phyloP scores from a whole-genome alignment of 2,888 invertebrate species.

The Dione vanillae region DNA sequence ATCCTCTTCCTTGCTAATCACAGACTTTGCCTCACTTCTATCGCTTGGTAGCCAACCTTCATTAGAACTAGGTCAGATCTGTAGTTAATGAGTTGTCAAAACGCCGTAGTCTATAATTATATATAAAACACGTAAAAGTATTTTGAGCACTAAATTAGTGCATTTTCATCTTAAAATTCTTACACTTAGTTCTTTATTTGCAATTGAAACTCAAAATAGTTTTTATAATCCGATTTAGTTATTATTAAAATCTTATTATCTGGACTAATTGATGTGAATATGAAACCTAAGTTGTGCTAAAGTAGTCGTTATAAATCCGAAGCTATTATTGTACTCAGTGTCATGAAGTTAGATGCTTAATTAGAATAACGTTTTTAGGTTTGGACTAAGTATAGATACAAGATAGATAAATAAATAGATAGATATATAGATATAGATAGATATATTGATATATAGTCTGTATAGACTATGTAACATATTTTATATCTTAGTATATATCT shows the following conservation, averaged over 20 bases:
- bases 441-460: too few relatives aligned
- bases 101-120: not conserved
- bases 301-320: not conserved
- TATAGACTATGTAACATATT: too few relatives aligned
- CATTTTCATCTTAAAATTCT: not conserved
- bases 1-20: constrained; percentile 41
- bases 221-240: constrained; percentile 2
- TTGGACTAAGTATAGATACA: not conserved
- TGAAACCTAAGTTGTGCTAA: constrained; percentile 1
- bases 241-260: not conserved
- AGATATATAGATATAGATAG: too few relatives aligned
- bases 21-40: constrained; percentile 34
- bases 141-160: not conserved
- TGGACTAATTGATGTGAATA: not conserved
- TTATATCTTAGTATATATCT: too few relatives aligned
- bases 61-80: constrained; percentile 5
- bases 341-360: constrained; percentile 2
- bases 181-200: not conserved
- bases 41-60: constrained; percentile 32
- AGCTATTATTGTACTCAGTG: not conserved
- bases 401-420: too few relatives aligned
- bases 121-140: not conserved
- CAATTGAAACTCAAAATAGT: not conserved
- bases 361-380: not conserved
- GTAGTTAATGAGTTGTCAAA: too few relatives aligned